phyloP scores from a whole-genome alignment of 2,888 invertebrate species.

The Drosophila robusta region DNA sequence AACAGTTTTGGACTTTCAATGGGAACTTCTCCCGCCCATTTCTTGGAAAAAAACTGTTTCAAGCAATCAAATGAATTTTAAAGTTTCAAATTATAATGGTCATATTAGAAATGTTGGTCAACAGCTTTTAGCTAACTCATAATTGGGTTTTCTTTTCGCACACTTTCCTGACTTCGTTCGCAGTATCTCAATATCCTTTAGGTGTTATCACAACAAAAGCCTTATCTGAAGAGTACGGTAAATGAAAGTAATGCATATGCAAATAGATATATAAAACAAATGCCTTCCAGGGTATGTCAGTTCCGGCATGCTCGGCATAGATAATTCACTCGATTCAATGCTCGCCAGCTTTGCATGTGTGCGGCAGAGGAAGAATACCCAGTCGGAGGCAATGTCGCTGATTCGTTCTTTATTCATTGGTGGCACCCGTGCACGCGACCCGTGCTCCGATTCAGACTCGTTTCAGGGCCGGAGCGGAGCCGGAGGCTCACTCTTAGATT shows the following conservation, averaged over 20 bases:
- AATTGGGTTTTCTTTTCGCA: too few species aligned
- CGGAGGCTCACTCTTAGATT: conserved; percentile 44
- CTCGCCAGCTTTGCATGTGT: conserved; percentile 32
- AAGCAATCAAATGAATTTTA: too few species aligned
- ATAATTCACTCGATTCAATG: conserved; percentile 11
- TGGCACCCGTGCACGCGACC: conserved; percentile 67
- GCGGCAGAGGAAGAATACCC: conserved; percentile 34
- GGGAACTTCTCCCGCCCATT: too few species aligned
- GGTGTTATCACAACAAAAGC: too few species aligned
- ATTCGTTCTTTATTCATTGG: conserved; percentile 62
- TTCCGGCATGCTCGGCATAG: neutral
- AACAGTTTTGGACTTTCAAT: too few species aligned
- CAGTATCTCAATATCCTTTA: too few species aligned
- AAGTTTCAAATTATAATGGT: too few species aligned
- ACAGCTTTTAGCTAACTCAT: too few species aligned
- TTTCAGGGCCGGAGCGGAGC: conserved; percentile 4
- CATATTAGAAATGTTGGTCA: too few species aligned
- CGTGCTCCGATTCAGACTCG: conserved; percentile 25
- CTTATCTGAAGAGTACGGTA: too few species aligned
- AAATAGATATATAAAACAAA: neutral
- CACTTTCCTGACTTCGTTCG: too few species aligned
- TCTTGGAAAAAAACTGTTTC: neutral
- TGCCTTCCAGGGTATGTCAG: conserved; percentile 35
- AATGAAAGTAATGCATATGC: too few species aligned
- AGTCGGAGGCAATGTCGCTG: conserved; percentile 55